Conservation (phyloP, 2,113 vertebrate genomes). For the Hiodon tergisus region DNA sequence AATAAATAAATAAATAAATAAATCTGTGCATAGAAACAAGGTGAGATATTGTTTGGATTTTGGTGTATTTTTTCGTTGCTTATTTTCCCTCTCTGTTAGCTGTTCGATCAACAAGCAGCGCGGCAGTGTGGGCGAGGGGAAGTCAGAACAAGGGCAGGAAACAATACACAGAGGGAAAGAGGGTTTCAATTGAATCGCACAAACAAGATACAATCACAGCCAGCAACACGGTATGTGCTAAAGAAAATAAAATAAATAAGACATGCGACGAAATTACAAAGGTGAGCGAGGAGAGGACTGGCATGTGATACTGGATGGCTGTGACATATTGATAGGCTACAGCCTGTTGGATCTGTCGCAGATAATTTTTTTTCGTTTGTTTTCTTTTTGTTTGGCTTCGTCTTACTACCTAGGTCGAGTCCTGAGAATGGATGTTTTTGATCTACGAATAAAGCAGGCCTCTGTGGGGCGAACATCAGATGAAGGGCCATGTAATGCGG, state of each 20-base stretch:
- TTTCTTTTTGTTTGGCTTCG: neutral
- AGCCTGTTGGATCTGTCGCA: neutral
- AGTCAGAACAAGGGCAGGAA: slow-evolving; percentile 4
- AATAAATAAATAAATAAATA: too few relatives aligned
- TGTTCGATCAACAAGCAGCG: neutral
- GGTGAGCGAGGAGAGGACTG: neutral
- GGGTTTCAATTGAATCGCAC: slow-evolving; percentile 9
- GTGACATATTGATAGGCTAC: neutral
- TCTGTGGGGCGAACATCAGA: neutral
- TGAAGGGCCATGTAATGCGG: neutral
- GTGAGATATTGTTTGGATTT: neutral
- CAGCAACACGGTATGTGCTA: slow-evolving; percentile 14
- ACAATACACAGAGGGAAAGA: slow-evolving; percentile 7
- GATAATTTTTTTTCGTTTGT: neutral
- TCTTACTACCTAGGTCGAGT: neutral
- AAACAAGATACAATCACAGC: slow-evolving; percentile 17
- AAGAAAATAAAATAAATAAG: neutral
- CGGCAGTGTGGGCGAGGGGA: neutral
- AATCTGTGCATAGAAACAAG: neutral
- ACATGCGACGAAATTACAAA: slow-evolving; percentile 11
- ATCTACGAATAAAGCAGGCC: neutral
- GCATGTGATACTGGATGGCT: neutral
- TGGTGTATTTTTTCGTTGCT: neutral
- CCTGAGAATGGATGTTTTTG: neutral
- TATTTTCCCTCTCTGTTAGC: neutral